Evolutionary conservation across 2,888 invertebrate genomes (phyloP), one percentile per base, ranked within the genome.

Genomic region (Lasioglossum vierecki): DNA sequence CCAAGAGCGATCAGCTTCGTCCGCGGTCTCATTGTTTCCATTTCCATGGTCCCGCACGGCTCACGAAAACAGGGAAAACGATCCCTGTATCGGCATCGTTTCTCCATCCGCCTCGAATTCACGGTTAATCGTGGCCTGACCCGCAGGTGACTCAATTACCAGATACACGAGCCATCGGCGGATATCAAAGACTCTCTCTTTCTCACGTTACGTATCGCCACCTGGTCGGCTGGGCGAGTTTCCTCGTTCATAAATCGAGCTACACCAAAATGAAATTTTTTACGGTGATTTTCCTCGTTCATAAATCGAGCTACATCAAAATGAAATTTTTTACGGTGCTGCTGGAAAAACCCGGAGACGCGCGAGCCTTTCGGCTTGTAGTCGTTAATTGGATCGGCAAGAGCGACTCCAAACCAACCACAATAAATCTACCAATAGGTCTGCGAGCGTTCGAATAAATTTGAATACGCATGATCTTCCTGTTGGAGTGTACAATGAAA

Each of bases 121-220:
- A 76, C 46, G 26, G 35, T 53, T 75, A 66, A 79, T 79, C 78
- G 26, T 46, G 30, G 39, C 15, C 53, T 79, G 84, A 83, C 79
- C 83, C 71, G 30, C 49, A 70, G 83, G 78, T 84, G 84, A 84
- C 83, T 83, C 83, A 82, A 72, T 83, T 72, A 82, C 63, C 83
- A 39, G 76, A 63, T 49, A 60, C 75, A 60, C 70, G 49, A 41
- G 53, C 63, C 71, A 60, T 41, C 39, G 49, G n/a, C 8, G 18
- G 18, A 13, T 8, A 41, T 71, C 60, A 26, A 60, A 26, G 60
- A 72, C 84, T 88, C 89, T 88, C 88, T 88, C 88, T 88, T 88
- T 88, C 88, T 89, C 82, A 89, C 89, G 89, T 87, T 82, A 79
- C 57, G 71, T 73, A 76, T 57, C 77, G 75, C 71, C 44, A 60